These are phyloP conservation scores for Drosophila maculinotata DNA, from an alignment of 2,888 invertebrate species.

Conservation along the genomic window DNA sequence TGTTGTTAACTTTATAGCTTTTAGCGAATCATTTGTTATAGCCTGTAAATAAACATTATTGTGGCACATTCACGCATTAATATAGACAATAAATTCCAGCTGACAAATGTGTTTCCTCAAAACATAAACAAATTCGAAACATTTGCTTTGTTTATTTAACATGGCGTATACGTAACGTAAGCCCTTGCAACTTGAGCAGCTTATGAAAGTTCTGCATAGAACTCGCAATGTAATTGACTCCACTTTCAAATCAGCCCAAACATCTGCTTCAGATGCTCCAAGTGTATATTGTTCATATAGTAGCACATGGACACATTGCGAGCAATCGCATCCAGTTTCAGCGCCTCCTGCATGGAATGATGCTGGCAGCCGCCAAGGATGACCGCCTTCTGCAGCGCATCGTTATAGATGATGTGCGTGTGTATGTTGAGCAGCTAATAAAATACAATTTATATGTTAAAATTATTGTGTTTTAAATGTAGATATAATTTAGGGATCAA, in stretches of 20 bases:
- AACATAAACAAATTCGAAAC: constrained; percentile 14
- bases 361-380: constrained; percentile 39
- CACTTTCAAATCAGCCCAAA: constrained; percentile 48
- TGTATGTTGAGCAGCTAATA: constrained; percentile 57
- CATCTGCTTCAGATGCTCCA: constrained; percentile 54
- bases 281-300: constrained; percentile 43
- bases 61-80: constrained; percentile 33
- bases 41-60: constrained; percentile 70
- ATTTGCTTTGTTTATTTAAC: constrained; percentile 18
- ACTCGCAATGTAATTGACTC: constrained; percentile 7
- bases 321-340: constrained; percentile 45
- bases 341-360: constrained; percentile 44
- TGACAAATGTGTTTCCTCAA: constrained; percentile 40
- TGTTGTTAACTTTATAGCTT: constrained; percentile 67
- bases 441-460: too few species aligned
- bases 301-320: constrained; percentile 53
- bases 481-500: too few species aligned
- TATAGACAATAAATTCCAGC: constrained; percentile 44
- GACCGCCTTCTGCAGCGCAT: constrained; percentile 46
- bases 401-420: constrained; percentile 48
- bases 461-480: too few species aligned
- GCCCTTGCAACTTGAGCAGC: not conserved
- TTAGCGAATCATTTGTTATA: constrained; percentile 43
- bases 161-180: constrained; percentile 48
- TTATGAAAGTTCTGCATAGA: not conserved